Evolutionary conservation across 2,113 vertebrate species (phyloP), one percentile per base, ranked within the genome.

Genomic region (Pelvicachromis taeniatus): DNA sequence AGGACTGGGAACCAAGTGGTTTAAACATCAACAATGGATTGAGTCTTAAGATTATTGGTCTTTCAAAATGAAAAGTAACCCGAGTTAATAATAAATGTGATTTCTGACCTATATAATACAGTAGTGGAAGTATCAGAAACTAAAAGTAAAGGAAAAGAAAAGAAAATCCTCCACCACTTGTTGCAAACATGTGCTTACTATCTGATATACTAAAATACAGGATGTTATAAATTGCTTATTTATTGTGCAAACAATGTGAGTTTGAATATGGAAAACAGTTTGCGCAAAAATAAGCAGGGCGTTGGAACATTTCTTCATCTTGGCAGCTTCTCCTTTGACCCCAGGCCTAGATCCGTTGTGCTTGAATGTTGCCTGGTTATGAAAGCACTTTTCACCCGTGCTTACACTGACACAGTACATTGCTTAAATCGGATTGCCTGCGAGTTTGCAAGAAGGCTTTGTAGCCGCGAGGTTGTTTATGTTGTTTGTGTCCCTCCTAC

Each of bases 261-360:
- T 92, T 83, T 90, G 81, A 91, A 87, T 90, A 91, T 85, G 90
- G 56, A 92, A 93, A 91, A 40, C 23, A 79, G 56, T 9, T 52
- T 56, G 80, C n/a, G 58, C 26, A 56, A 16, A 53, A 73, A 26
- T 6, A 61, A 77, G 78, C 50, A 53, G 54, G 87, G 81, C 56
- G 6, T 23, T 9, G 75, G 42, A 83, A 78, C 75, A 53, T 85
- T 91, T 87, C 75, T 78, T 83, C 45, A 17, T 77, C 63, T 91
- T 93, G 92, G 88, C 89, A 87, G 80, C 40, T 85, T 89, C 48
- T 42, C 12, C 42, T 9, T 68, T 91, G 52, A 90, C 88, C 88
- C 83, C 21, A 19, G 77, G 73, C 88, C 52, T 23, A 4, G 65
- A 89, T 87, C 58, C 9, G 83, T 54, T 85, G 21, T 16, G 65